Evolutionary conservation across 2,113 vertebrate species (phyloP).

Genomic region (Meleagris gallopavo): DNA sequence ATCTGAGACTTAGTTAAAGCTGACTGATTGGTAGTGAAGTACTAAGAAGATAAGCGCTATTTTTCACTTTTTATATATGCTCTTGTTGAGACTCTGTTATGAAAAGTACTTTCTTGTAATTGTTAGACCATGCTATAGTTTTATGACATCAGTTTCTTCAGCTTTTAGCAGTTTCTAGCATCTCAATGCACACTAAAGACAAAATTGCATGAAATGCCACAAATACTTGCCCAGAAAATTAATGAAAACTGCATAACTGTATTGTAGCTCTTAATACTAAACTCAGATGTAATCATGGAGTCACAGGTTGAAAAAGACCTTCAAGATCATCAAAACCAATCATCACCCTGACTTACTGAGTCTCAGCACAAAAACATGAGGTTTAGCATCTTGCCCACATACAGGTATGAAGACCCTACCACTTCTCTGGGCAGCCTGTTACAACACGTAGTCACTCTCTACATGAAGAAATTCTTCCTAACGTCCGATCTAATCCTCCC

Average conservation of each 20-base stretch:
- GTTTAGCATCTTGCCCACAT: not conserved
- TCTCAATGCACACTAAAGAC: slow-evolving; percentile 5
- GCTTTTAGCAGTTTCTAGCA: not conserved
- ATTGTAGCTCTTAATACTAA: slow-evolving; percentile 19
- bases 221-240: slow-evolving; percentile 20
- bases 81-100: not conserved
- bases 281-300: not conserved
- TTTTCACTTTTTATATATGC: slow-evolving; percentile 30
- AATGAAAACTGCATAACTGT: slow-evolving; percentile 7
- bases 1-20: slow-evolving; percentile 39
- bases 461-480: not conserved
- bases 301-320: not conserved
- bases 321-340: not conserved
- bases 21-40: slow-evolving; percentile 50
- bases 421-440: not conserved
- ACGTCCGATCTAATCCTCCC: not conserved
- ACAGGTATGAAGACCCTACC: not conserved
- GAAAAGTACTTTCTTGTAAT: not conserved
- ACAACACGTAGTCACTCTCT: not conserved
- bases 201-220: slow-evolving; percentile 2
- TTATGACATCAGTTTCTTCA: not conserved
- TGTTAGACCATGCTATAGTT: not conserved
- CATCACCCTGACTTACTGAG: not conserved
- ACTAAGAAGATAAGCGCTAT: slow-evolving; percentile 48
- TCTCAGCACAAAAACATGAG: not conserved